Percentiles rank a stretch among this genome's conserved stretches.
Conservation (phyloP, 1,140 invertebrate species). For the Calliopsis andreniformis region DNA sequence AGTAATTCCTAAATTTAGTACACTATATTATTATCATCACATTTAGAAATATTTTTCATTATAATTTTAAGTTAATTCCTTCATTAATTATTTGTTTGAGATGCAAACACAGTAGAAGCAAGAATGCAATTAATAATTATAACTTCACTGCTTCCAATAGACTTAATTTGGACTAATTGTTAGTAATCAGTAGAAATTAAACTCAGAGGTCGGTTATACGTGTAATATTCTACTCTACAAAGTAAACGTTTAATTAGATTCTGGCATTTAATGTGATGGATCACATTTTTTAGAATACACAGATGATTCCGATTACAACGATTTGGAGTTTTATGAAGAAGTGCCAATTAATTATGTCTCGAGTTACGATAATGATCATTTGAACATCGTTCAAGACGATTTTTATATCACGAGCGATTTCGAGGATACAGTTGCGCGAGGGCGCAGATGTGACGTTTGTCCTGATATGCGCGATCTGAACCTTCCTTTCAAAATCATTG, state of each 20-base stretch:
- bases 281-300: constrained; percentile 65
- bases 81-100: background rate
- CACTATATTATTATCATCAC: background rate
- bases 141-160: constrained; percentile 20
- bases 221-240: constrained; percentile 7
- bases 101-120: background rate
- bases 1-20: background rate
- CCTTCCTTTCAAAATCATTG: constrained; percentile 10
- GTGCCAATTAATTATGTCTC: constrained; percentile 41
- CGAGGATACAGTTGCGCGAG: constrained; percentile 31
- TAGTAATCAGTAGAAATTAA: constrained; percentile 49
- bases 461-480: constrained; percentile 17
- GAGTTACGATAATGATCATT: constrained; percentile 34
- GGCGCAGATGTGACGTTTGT: constrained; percentile 19
- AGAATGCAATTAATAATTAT: background rate
- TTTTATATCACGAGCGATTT: constrained; percentile 66
- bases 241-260: background rate
- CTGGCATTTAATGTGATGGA: background rate
- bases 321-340: constrained; percentile 70
- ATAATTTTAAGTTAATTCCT: background rate
- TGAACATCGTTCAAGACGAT: constrained; percentile 56
- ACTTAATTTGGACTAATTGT: constrained; percentile 48
- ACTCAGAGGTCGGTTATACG: background rate
- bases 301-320: constrained; percentile 70
- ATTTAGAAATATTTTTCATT: background rate